Conservation (phyloP, 1,140 invertebrate species). For the Tetramorium alpestre region DNA sequence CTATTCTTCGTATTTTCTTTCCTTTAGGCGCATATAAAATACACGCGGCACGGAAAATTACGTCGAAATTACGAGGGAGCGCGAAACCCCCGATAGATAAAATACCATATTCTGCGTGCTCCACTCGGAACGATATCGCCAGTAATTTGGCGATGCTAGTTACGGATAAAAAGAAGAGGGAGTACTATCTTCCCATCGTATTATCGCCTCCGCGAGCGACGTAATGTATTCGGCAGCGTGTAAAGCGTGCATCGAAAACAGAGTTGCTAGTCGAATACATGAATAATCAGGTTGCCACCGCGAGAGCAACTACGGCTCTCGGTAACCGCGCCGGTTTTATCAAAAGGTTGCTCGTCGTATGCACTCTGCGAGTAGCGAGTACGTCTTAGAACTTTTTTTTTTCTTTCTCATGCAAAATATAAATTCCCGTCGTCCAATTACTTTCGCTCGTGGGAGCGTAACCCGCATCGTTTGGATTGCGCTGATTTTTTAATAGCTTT, state of each 20-base stretch:
- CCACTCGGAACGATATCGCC: background rate
- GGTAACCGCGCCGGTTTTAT: slow-evolving; percentile 43
- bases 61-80: background rate
- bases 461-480: slow-evolving; percentile 33
- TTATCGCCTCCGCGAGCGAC: slow-evolving; percentile 23
- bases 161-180: background rate
- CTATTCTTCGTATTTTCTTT: background rate
- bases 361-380: background rate
- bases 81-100: background rate
- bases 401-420: slow-evolving; percentile 34
- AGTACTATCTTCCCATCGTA: slow-evolving; percentile 3
- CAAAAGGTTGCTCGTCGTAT: slow-evolving; percentile 35
- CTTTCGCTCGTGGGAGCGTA: slow-evolving; percentile 36
- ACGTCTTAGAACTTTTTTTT: background rate
- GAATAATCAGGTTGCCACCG: slow-evolving; percentile 41
- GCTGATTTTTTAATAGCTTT: slow-evolving; percentile 48
- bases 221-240: slow-evolving; percentile 44
- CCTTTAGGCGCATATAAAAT: background rate
- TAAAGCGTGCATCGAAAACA: slow-evolving; percentile 57
- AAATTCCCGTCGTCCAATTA: slow-evolving; percentile 49
- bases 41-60: background rate
- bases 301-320: background rate
- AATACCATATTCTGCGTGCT: background rate
- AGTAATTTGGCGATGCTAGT: slow-evolving; percentile 24
- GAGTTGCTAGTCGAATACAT: slow-evolving; percentile 59